A percentile compares a stretch with the other conserved stretches of the same genome.
Conservation (phyloP, 1,140 invertebrate species). For the Lepidostoma basale region DNA sequence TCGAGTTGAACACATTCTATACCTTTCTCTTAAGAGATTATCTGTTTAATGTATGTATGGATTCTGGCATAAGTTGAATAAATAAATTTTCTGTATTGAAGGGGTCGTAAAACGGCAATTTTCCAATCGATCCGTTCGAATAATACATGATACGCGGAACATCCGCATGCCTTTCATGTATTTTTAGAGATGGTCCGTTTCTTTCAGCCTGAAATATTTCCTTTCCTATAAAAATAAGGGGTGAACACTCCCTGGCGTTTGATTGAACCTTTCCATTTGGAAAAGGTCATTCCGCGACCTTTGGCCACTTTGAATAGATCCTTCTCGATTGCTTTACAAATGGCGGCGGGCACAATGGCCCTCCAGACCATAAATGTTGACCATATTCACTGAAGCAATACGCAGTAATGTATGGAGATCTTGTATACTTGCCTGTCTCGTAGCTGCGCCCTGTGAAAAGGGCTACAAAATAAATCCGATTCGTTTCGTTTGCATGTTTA, state of each 20-base stretch:
- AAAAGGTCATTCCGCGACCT: slow-evolving; percentile 10
- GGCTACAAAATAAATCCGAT: too few relatives aligned
- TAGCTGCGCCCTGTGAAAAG: too few relatives aligned
- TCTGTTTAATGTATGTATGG: too few relatives aligned
- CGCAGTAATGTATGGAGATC: too few relatives aligned
- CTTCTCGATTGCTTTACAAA: slow-evolving; percentile 17
- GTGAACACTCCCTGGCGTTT: not conserved
- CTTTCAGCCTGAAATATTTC: not conserved
- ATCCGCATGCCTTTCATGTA: not conserved
- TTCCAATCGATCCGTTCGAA: not conserved
- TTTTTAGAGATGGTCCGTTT: not conserved
- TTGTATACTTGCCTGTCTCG: too few relatives aligned
- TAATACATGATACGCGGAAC: not conserved
- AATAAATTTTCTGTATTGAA: too few relatives aligned
- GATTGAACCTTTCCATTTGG: slow-evolving; percentile 25
- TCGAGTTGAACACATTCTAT: too few relatives aligned
- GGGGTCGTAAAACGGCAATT: not conserved
- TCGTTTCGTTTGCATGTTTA: too few relatives aligned
- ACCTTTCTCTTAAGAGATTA: too few relatives aligned
- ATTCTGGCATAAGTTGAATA: too few relatives aligned
- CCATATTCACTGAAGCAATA: too few relatives aligned
- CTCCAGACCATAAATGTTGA: slow-evolving; percentile 1
- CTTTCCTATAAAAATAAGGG: slow-evolving; percentile 13
- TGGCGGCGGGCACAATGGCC: slow-evolving; percentile 7
- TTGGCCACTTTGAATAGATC: slow-evolving; percentile 25